These are phyloP conservation scores for Teleogryllus oceanicus DNA, from an alignment of 2,888 invertebrate genomes.

Conservation along the genomic window DNA sequence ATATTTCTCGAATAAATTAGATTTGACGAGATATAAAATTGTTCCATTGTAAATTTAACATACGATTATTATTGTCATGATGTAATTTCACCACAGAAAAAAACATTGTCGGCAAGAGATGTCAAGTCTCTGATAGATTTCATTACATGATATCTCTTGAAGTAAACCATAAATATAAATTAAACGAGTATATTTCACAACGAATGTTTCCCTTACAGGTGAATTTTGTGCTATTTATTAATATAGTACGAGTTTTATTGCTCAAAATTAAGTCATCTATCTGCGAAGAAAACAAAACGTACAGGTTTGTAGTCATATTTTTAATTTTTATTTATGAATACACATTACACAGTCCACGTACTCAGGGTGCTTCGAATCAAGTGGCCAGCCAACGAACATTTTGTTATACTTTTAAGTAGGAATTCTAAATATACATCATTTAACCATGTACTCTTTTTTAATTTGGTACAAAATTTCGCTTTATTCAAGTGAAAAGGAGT, in stretches of 20 bases:
- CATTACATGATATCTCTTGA: neutral
- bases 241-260: conserved; percentile 57
- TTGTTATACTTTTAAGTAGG: neutral
- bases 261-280: conserved; percentile 45
- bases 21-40: too few species aligned
- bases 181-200: neutral
- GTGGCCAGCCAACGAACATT: neutral
- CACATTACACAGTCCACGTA: neutral
- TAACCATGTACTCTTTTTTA: too few species aligned
- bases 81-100: too few species aligned
- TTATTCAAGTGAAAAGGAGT: too few species aligned
- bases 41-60: too few species aligned
- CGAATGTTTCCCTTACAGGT: conserved; percentile 49
- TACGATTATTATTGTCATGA: too few species aligned
- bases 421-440: neutral
- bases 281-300: conserved; percentile 52
- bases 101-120: too few species aligned
- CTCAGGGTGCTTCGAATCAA: neutral
- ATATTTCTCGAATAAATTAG: too few species aligned
- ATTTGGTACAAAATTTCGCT: too few species aligned
- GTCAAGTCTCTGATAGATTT: too few species aligned
- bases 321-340: conserved; percentile 27
- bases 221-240: conserved; percentile 61
- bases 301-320: conserved; percentile 49
- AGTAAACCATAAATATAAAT: neutral